phyloP scores from a whole-genome alignment of 1,140 invertebrate genomes.

The Platorchestia sp. region DNA sequence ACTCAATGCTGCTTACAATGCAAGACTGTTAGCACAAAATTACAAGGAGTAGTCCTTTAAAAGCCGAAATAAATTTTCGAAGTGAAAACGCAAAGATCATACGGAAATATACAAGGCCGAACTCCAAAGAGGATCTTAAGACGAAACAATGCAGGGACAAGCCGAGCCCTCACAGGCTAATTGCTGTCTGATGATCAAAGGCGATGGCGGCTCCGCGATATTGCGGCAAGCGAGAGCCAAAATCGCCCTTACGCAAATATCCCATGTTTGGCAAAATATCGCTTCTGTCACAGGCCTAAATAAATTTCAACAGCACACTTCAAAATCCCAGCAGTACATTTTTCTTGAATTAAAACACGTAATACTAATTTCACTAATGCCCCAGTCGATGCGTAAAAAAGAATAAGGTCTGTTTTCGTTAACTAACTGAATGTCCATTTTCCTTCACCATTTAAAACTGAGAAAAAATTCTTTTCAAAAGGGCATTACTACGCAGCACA shows the following conservation, averaged over 20 bases:
- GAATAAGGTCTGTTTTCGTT: too few relatives aligned
- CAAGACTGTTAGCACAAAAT: too few relatives aligned
- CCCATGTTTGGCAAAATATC: not conserved
- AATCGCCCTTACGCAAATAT: not conserved
- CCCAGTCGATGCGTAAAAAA: too few relatives aligned
- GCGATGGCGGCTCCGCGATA: not conserved
- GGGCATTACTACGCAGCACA: too few relatives aligned
- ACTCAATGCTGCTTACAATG: not conserved
- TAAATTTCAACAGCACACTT: too few relatives aligned
- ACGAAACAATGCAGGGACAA: not conserved
- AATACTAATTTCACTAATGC: too few relatives aligned
- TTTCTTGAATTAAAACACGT: too few relatives aligned
- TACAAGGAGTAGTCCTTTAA: not conserved
- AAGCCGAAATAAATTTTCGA: not conserved
- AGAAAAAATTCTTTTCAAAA: too few relatives aligned
- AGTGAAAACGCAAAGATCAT: not conserved
- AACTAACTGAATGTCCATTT: too few relatives aligned
- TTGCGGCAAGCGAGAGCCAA: not conserved
- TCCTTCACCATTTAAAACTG: too few relatives aligned
- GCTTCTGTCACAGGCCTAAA: not conserved
- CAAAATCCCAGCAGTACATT: too few relatives aligned
- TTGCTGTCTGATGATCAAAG: constrained; percentile 39
- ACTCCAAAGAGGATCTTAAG: not conserved
- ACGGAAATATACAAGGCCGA: not conserved
- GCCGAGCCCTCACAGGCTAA: not conserved